Evolutionary conservation across 2,888 invertebrate genomes (phyloP), one percentile per base, ranked within the genome.

Genomic region (Elysia crispata): DNA sequence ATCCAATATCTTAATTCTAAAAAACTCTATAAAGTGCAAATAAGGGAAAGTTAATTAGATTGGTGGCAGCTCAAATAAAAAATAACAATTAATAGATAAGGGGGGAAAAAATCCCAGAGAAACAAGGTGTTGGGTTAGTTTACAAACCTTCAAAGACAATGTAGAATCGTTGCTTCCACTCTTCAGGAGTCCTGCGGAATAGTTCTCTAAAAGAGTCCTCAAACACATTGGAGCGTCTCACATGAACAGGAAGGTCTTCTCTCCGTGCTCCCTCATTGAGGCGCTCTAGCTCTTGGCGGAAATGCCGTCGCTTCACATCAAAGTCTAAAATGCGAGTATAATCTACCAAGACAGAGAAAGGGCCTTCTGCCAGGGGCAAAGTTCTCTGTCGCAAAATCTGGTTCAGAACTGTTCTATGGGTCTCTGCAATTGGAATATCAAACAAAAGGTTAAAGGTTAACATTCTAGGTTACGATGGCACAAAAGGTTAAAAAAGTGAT

Each of bases 81-180:
- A n/a, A n/a, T n/a, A n/a, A n/a, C n/a, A n/a, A n/a, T n/a, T n/a
- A n/a, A n/a, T n/a, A n/a, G n/a, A n/a, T n/a, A n/a, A n/a, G n/a
- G n/a, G n/a, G n/a, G n/a, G n/a, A n/a, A n/a, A n/a, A n/a, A n/a
- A n/a, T n/a, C n/a, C 11, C 11, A 41, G 41, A 41, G 41, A 6
- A 41, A n/a, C n/a, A n/a, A 41, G 11, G 11, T 41, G 3, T 41
- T 6, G 41, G 11, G 41, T 41, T 41, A 11, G 60, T 8, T 15
- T 60, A 54, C 60, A 76, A 92, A 95, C 96, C 96, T 94, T 97
- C 97, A 92, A 97, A 97, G 0, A 97, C 96, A 88, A 97, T 97
- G 91, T 97, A 97, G 92, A 97, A 97, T 72, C 97, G 93, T 92
- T 96, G 96, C 90, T 97, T 97, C 97, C 97, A 97, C 90, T 97